A percentile compares a stretch with the other conserved stretches of the same genome.
Evolutionary conservation across 2,113 vertebrate genomes (phyloP).

Genomic region (Misgurnus anguillicaudatus): DNA sequence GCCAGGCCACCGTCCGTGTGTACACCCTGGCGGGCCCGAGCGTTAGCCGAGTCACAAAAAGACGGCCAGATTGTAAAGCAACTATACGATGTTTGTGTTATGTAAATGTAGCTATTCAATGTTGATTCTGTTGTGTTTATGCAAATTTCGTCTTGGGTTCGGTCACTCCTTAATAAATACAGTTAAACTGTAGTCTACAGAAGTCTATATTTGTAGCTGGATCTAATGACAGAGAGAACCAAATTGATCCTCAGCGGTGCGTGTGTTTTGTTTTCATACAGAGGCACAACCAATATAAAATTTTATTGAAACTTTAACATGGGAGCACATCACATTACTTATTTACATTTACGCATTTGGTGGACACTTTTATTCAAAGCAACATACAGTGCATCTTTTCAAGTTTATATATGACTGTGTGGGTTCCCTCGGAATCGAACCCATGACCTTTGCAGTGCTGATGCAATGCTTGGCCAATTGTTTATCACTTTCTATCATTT

Average conservation of each 20-base stretch:
- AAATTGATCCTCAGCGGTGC: neutral
- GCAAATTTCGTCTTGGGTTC: constrained; percentile 36
- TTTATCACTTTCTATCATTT: too few species aligned
- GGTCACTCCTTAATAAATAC: neutral
- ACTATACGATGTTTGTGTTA: constrained; percentile 17
- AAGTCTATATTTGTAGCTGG: constrained; percentile 4
- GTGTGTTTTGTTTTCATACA: neutral
- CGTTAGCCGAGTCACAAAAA: constrained; percentile 13
- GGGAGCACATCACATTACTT: too few species aligned
- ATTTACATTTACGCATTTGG: too few species aligned
- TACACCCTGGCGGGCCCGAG: constrained; percentile 34
- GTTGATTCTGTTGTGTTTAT: constrained; percentile 1
- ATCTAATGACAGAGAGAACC: neutral
- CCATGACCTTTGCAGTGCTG: too few species aligned
- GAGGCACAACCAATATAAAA: too few species aligned
- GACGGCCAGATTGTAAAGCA: constrained; percentile 18
- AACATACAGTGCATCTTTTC: too few species aligned
- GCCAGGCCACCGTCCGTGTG: constrained; percentile 31
- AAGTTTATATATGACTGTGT: too few species aligned
- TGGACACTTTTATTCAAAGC: too few species aligned
- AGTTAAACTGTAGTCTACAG: neutral
- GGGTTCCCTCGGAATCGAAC: too few species aligned
- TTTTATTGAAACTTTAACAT: too few species aligned
- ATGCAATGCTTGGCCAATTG: too few species aligned
- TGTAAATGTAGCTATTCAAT: constrained; percentile 38